phyloP scores from a whole-genome alignment of 2,113 vertebrate species.

The Tylochromis polylepis region DNA sequence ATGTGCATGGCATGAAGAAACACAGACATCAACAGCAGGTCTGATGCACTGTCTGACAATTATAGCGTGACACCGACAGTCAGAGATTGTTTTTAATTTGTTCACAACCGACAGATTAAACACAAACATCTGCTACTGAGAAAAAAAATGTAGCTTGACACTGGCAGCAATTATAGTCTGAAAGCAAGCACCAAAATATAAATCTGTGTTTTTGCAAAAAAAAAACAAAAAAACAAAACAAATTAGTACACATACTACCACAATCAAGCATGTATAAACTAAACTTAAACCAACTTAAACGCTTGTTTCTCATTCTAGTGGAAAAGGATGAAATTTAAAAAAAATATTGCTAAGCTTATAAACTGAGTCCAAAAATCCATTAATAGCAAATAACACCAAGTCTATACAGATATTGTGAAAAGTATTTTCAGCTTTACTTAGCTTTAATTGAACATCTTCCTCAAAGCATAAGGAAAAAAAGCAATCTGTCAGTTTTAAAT shows the following conservation, averaged over 20 bases:
- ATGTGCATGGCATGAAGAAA: not conserved
- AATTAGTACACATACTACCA: not conserved
- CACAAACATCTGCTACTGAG: not conserved
- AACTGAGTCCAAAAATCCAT: not conserved
- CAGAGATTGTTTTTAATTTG: not conserved
- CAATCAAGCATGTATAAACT: not conserved
- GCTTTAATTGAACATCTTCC: not conserved
- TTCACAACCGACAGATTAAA: not conserved
- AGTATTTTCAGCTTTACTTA: not conserved
- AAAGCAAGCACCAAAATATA: not conserved
- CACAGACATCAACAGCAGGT: constrained; percentile 3
- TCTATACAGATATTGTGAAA: not conserved
- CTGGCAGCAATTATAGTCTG: not conserved
- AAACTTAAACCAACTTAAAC: not conserved
- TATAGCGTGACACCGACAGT: constrained; percentile 30
- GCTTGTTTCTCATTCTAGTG: not conserved
- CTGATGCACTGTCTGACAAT: constrained; percentile 27
- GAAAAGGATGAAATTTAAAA: not conserved
- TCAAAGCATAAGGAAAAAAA: not conserved
- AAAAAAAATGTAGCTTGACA: not conserved
- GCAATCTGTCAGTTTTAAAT: not conserved
- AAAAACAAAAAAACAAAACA: not conserved
- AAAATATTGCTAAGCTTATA: not conserved
- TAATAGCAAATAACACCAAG: not conserved
- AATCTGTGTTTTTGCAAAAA: not conserved